Conservation (phyloP, 2,888 invertebrate species). For the Athripsodes cinereus region DNA sequence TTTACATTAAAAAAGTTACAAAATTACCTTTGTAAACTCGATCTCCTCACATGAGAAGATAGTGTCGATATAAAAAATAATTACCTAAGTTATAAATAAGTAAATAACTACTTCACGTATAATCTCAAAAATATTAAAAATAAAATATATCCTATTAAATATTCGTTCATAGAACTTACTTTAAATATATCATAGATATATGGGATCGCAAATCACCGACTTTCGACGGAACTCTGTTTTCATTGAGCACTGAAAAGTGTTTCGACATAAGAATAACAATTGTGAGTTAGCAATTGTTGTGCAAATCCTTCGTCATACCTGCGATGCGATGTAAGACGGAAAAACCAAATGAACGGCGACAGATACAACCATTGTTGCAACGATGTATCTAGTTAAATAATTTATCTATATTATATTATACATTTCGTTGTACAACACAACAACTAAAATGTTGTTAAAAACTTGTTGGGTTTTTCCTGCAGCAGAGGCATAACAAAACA, state of each 20-base stretch:
- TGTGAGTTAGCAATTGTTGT: too few species aligned
- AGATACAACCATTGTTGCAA: neutral
- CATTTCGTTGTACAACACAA: neutral
- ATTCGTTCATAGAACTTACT: conserved; percentile 93
- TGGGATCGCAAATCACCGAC: conserved; percentile 82
- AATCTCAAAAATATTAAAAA: conserved; percentile 20
- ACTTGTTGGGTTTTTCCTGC: conserved; percentile 19
- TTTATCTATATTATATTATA: neutral
- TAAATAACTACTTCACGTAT: too few species aligned
- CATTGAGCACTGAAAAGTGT: conserved; percentile 6
- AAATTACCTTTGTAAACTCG: conserved; percentile 17
- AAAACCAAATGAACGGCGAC: conserved; percentile 10
- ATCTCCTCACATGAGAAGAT: conserved; percentile 25
- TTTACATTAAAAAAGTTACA: neutral
- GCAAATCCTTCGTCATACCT: conserved; percentile 4
- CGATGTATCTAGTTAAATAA: neutral
- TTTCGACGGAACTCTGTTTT: conserved; percentile 31
- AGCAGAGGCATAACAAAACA: conserved; percentile 10
- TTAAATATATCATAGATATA: conserved; percentile 98
- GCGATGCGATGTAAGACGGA: conserved; percentile 8
- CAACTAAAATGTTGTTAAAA: neutral
- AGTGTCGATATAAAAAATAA: conserved; percentile 23
- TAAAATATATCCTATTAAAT: conserved; percentile 32
- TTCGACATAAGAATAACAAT: neutral
- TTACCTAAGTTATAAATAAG: conserved; percentile 4